Conservation (phyloP, 2,888 invertebrate species). For the Nematopogon swammerdamellus region DNA sequence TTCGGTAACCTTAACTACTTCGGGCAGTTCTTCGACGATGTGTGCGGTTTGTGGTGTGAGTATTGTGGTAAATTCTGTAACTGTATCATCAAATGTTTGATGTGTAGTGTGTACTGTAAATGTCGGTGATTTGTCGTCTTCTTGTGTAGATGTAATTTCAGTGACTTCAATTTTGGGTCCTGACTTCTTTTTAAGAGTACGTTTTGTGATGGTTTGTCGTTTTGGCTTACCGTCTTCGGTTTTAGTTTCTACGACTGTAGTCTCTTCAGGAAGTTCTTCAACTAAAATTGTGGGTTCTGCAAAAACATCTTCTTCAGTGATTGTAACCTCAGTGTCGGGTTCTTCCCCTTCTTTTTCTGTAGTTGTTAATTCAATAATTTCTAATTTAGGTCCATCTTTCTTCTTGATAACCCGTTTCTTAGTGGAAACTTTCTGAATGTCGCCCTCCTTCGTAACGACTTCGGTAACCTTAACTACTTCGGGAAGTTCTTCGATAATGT, state of each 20-base stretch:
- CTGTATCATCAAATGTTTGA: constrained; percentile 9
- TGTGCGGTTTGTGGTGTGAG: constrained; percentile 14
- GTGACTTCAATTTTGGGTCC: constrained; percentile 28
- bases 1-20: constrained; percentile 13
- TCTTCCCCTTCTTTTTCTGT: constrained; percentile 19
- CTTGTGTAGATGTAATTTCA: constrained; percentile 39
- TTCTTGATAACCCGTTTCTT: constrained; percentile 25
- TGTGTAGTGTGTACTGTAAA: constrained; percentile 13
- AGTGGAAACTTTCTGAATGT: not conserved
- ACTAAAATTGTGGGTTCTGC: too few species aligned
- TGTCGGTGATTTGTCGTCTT: constrained; percentile 25
- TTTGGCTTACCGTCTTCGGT: constrained; percentile 10
- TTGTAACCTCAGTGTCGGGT: constrained; percentile 24
- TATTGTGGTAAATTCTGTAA: constrained; percentile 10
- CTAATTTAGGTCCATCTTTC: constrained; percentile 27
- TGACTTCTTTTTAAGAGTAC: constrained; percentile 24
- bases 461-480: constrained; percentile 14
- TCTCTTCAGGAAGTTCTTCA: too few species aligned
- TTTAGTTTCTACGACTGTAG: too few species aligned
- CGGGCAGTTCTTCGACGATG: constrained; percentile 12
- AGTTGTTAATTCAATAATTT: constrained; percentile 24
- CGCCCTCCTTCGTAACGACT: constrained; percentile 7
- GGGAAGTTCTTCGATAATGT: constrained; percentile 11
- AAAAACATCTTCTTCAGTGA: constrained; percentile 3
- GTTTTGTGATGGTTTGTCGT: constrained; percentile 13